Evolutionary conservation across 2,113 vertebrate species (phyloP).

Genomic region (Chascanopsetta lugubris): DNA sequence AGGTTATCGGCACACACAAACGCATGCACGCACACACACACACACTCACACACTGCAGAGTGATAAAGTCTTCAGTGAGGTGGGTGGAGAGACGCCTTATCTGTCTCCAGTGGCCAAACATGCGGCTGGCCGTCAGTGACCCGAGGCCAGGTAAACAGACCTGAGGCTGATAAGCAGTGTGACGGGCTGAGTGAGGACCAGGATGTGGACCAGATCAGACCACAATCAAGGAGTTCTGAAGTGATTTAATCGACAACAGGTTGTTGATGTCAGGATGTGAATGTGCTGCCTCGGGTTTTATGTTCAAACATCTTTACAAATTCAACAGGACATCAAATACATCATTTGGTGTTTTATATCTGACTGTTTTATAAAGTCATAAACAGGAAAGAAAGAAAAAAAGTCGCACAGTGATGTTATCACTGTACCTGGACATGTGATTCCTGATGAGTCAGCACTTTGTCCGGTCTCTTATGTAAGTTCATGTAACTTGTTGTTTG

Average conservation of each 20-base stretch:
- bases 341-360: too few species aligned
- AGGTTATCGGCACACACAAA: slow-evolving; percentile 70
- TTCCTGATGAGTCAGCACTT: neutral
- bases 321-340: too few species aligned
- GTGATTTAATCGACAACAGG: slow-evolving; percentile 2
- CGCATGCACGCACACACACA: slow-evolving; percentile 35
- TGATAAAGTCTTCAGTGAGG: slow-evolving; percentile 83
- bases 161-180: slow-evolving; percentile 64
- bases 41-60: slow-evolving; percentile 59
- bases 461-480: neutral
- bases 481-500: too few species aligned
- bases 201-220: slow-evolving; percentile 19
- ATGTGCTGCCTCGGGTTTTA: too few species aligned
- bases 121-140: slow-evolving; percentile 72
- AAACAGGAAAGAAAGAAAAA: too few species aligned
- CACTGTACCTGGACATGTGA: neutral
- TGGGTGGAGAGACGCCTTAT: slow-evolving; percentile 83
- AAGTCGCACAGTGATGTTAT: neutral
- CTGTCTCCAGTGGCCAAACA: slow-evolving; percentile 73
- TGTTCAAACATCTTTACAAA: too few species aligned
- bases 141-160: slow-evolving; percentile 80
- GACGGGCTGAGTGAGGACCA: slow-evolving; percentile 33
- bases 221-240: too few species aligned
- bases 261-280: too few species aligned
- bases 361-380: too few species aligned